Base-by-base conservation (phyloP, 2,113 vertebrate genomes). In the Gopherus flavomarginatus region DNA sequence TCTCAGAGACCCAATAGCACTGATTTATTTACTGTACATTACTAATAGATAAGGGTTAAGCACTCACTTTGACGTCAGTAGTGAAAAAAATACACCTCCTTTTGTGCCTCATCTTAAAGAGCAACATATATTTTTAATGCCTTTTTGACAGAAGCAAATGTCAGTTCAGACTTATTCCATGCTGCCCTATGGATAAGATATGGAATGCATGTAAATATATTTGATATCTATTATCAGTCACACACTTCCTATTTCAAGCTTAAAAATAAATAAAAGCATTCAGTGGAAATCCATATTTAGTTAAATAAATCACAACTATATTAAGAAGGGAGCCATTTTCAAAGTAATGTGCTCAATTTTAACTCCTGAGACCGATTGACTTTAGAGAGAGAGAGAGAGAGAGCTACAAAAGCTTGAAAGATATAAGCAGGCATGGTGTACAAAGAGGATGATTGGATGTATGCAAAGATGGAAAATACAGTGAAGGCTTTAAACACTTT, bases 21-120 rank as follows among this genome's bases (percentile, higher is more conserved):
- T 97, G 96, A 97, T 98, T 98, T 98, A 98, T 98, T 98, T 97
- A 98, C 98, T 97, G 88, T 95, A 93, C 92, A 98, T 98, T 98
- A 98, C 93, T 98, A 98, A 98, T 98, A 94, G 72, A 98, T 96
- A 83, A 97, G 95, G 98, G 97, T 97, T 98, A 98, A 98, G 88
- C 95, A 94, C 90, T 95, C 72, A 80, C 98, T 98, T 98, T 98
- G 96, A 98, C 97, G 93, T 95, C 90, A 95, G 86, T n/a, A 96
- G 80, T 29, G 84, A 82, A 47, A 87, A 17, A 75, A 92, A 95
- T 83, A 93, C 9, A 57, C 47, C 50, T 94, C 82, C 29, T 59
- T 93, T 86, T 83, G 49, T 59, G 94, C 31, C 79, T 79, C 65
- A 42, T 88, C n/a, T 90, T 90, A 88, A 82, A 95, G 27, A 97